Base-by-base conservation (phyloP, 2,888 invertebrate genomes). In the Drosophila niveifrons region DNA sequence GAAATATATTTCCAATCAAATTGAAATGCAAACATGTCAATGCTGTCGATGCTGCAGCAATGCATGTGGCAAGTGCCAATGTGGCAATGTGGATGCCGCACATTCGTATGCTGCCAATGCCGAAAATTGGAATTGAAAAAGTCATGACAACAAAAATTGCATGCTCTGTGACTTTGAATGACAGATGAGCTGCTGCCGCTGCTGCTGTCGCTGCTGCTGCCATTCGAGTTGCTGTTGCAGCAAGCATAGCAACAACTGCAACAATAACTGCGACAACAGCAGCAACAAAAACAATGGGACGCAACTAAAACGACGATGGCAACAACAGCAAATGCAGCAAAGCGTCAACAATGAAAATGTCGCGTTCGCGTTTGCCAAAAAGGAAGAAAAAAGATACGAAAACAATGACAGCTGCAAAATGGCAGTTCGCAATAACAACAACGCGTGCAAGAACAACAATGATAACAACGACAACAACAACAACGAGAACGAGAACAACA, bases 1-100 rank as follows among this genome's bases (percentile, higher is more conserved):
- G 80, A 83, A 83, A 83, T 84, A 80, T 82, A 83, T 82, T 86
- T 83, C 78, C 83, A 84, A 83, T 83, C 82, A 83, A 86, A 84
- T 83, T 86, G 82, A 86, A 83, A 83, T 86, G 82, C 84, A 80
- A 87, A 82, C 82, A 86, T 77, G 81, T 77, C 57, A 44, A 63
- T 70, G 58, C 43, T 55, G 58, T 17, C 47, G 63, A 17, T 51
- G 51, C 44, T 31, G 64, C 58, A 48, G 47, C 28, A 34, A 15
- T 15, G 51, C 61, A 34, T 44, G 50, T 48, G 28, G 52, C 51
- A 47, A 11, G 39, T 31, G 48, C 59, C 53, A 52, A 17, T 41
- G 41, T 47, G 53, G 43, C 51, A 46, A 3, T 44, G 36, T 18
- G 44, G 50, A 10, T 71, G 75, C 52, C 63, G 23, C 23, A 63